These are phyloP conservation scores for Seira musarum DNA, from an alignment of 2,888 invertebrate genomes.

Conservation along the genomic window DNA sequence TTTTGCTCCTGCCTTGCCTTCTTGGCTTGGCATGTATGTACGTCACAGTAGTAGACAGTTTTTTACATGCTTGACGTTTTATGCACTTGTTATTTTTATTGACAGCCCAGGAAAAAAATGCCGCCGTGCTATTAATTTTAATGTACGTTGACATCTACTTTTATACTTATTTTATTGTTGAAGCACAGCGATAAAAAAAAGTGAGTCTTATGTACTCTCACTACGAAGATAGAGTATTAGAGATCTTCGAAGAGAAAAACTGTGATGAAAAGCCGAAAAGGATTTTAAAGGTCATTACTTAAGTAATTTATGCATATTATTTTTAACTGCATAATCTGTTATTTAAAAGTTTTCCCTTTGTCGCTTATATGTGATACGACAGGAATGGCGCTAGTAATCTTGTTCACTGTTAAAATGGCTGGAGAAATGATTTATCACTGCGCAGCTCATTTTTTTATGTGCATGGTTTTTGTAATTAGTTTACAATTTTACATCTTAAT, in stretches of 20 bases:
- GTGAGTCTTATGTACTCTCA: background rate
- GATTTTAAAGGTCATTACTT: conserved; percentile 58
- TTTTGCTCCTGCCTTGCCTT: background rate
- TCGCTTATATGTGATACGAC: background rate
- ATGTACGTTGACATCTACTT: conserved; percentile 59
- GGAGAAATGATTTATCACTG: too few relatives aligned
- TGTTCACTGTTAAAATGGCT: too few relatives aligned
- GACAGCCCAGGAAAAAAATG: conserved; percentile 19
- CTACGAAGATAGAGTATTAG: background rate
- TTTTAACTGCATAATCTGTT: conserved; percentile 17
- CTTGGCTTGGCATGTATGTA: background rate
- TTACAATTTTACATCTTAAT: too few relatives aligned
- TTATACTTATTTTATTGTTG: conserved; percentile 40
- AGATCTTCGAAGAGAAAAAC: background rate
- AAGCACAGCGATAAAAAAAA: background rate
- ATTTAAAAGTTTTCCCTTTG: background rate
- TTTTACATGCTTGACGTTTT: conserved; percentile 56
- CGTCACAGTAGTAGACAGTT: conserved; percentile 48
- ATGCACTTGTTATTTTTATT: conserved; percentile 54
- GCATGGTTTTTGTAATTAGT: too few relatives aligned
- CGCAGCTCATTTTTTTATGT: too few relatives aligned
- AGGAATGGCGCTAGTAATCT: too few relatives aligned
- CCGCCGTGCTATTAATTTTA: conserved; percentile 60
- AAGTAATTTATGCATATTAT: conserved; percentile 58
- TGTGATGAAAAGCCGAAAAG: conserved; percentile 53